Percentiles rank a stretch among this genome's conserved stretches.
These are phyloP conservation scores for Dichetophora obliterata DNA, from an alignment of 2,888 invertebrate species.

Conservation along the genomic window DNA sequence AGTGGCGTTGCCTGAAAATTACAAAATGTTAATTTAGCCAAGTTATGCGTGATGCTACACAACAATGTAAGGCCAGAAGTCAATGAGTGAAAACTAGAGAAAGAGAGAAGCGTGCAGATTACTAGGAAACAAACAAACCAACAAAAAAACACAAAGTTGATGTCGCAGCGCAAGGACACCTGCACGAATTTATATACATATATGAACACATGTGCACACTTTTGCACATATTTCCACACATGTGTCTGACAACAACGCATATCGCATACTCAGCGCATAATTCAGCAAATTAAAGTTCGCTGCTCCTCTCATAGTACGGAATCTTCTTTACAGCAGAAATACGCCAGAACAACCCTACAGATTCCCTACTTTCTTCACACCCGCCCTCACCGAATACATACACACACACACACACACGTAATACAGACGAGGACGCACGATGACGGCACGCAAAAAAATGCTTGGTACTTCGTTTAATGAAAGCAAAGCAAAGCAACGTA, in stretches of 20 bases:
- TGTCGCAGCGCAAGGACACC: neutral
- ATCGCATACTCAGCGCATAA: conserved; percentile 24
- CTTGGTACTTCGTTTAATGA: conserved; percentile 33
- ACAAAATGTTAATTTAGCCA: too few species aligned
- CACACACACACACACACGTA: neutral
- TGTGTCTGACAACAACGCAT: neutral
- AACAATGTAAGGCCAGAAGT: too few species aligned
- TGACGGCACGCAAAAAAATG: neutral
- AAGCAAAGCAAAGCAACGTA: conserved; percentile 26
- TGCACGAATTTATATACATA: neutral
- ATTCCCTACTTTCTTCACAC: neutral
- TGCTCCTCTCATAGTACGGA: conserved; percentile 1
- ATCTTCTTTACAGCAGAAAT: neutral
- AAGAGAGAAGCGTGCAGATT: too few species aligned
- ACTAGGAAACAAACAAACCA: neutral
- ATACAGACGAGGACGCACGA: neutral
- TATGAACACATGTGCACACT: neutral
- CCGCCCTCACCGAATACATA: neutral
- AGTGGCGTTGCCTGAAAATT: too few species aligned
- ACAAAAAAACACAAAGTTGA: neutral
- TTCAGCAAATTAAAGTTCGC: conserved; percentile 38
- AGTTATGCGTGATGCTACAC: too few species aligned
- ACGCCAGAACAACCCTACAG: neutral
- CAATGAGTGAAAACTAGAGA: too few species aligned
- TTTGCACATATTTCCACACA: neutral